Conservation (phyloP, 2,888 invertebrate species). For the Zhuqinia jingwanae region DNA sequence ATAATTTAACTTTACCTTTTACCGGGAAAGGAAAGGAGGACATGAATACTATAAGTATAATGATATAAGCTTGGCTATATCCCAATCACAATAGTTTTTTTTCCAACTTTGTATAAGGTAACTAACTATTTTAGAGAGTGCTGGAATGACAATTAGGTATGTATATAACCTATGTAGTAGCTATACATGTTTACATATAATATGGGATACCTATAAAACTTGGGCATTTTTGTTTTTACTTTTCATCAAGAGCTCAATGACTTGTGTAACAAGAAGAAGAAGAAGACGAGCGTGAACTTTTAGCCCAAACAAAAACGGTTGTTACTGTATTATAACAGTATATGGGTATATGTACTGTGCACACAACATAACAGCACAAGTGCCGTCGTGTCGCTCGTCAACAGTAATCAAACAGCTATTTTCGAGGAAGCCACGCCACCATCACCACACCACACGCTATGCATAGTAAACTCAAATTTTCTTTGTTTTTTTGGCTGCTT, state of each 20-base stretch:
- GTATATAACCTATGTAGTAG: too few relatives aligned
- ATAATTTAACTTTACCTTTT: background rate
- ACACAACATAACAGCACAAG: too few relatives aligned
- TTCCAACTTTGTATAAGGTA: background rate
- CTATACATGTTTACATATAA: too few relatives aligned
- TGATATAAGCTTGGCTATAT: background rate
- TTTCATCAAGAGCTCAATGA: conserved; percentile 20
- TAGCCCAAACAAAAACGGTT: background rate
- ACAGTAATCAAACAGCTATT: conserved; percentile 35
- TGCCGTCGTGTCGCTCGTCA: background rate
- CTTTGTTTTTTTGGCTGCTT: background rate
- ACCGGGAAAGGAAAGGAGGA: background rate
- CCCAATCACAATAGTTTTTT: background rate
- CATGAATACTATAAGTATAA: background rate
- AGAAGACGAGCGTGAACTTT: background rate
- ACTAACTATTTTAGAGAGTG: background rate
- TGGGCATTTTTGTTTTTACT: background rate
- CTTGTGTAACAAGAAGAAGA: conserved; percentile 13
- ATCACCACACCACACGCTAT: conserved; percentile 23
- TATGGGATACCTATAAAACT: background rate
- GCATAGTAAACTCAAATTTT: conserved; percentile 12
- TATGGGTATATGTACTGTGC: too few relatives aligned
- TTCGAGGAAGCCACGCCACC: conserved; percentile 15
- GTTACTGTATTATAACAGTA: too few relatives aligned
- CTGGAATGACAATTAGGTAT: background rate